Evolutionary conservation across 2,113 vertebrate genomes (phyloP).

Genomic region (Canis aureus): DNA sequence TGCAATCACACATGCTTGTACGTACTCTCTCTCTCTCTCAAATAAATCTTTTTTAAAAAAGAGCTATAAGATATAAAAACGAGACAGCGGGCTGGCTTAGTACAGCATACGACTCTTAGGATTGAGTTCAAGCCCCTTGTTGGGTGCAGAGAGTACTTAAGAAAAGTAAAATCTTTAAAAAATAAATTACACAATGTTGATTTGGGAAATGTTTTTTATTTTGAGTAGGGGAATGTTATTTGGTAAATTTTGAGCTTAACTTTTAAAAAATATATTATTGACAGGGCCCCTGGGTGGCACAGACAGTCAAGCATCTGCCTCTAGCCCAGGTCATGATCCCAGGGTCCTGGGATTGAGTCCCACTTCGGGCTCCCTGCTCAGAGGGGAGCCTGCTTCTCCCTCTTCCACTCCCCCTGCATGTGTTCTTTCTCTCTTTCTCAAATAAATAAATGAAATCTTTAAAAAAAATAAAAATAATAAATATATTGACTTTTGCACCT

Average conservation of each 20-base stretch:
- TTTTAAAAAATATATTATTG: neutral
- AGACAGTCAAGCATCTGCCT: too few species aligned
- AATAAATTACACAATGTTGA: neutral
- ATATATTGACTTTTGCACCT: neutral
- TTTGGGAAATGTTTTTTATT: neutral
- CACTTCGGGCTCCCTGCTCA: too few species aligned
- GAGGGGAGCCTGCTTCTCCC: too few species aligned
- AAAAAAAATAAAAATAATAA: neutral
- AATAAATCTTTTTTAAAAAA: neutral
- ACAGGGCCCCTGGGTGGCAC: too few species aligned
- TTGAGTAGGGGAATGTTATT: neutral
- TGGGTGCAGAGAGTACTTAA: neutral
- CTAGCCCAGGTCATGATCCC: too few species aligned
- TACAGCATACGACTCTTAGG: neutral
- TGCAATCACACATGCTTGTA: too few species aligned
- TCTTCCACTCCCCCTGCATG: too few species aligned
- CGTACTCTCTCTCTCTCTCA: too few species aligned
- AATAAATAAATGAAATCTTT: too few species aligned
- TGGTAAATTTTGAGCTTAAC: constrained; percentile 51
- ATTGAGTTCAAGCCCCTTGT: neutral
- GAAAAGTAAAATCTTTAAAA: neutral
- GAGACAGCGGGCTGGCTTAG: neutral
- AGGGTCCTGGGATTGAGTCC: too few species aligned
- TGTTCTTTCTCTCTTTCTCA: too few species aligned
- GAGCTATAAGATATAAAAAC: neutral